Conservation (phyloP, 2,113 vertebrate species). For the Falco punctatus region DNA sequence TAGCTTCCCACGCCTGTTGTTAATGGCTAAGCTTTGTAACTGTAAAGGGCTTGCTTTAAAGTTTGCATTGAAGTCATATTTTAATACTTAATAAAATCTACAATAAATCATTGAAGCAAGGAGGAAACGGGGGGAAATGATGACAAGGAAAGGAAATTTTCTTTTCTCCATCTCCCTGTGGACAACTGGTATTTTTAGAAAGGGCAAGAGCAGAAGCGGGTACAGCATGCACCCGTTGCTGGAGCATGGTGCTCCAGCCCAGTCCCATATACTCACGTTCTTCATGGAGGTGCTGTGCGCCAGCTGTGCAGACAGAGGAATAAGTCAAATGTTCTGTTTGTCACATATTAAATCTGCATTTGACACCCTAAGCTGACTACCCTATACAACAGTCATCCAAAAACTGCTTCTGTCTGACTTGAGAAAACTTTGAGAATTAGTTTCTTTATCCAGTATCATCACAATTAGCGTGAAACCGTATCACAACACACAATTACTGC, state of each 20-base stretch:
- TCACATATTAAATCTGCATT: background rate
- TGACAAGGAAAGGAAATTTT: background rate
- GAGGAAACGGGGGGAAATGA: background rate
- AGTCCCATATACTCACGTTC: background rate
- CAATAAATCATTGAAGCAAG: background rate
- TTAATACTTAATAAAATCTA: background rate
- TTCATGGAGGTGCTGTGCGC: background rate
- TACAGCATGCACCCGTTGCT: background rate
- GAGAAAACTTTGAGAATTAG: background rate
- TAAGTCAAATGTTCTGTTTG: background rate
- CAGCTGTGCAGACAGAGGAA: background rate
- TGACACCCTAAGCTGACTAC: background rate
- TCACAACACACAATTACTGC: background rate
- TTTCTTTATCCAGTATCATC: background rate
- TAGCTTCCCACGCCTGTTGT: background rate
- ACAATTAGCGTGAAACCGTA: background rate
- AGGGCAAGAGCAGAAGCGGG: background rate
- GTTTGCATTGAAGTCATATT: background rate
- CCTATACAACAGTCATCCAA: background rate
- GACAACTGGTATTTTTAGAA: background rate
- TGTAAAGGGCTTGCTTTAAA: background rate
- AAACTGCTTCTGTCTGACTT: background rate
- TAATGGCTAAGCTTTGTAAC: background rate
- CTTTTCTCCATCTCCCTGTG: background rate
- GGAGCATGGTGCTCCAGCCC: background rate